Conservation (phyloP, 2,797 vertebrate genomes). For the Liparis tanakae region DNA sequence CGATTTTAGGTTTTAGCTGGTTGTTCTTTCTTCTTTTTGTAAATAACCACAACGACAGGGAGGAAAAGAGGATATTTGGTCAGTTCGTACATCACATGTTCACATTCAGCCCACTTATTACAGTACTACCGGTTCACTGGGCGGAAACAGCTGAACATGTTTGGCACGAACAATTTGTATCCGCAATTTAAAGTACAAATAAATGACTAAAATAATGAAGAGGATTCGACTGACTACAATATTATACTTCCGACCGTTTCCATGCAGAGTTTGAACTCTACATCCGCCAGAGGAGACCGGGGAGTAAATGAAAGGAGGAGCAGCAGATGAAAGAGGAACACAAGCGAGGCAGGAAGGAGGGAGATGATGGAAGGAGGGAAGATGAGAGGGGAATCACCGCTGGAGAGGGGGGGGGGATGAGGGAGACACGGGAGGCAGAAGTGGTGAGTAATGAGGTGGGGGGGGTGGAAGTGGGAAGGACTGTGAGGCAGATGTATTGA, state of each 20-base stretch:
- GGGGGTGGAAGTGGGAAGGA: conserved; percentile 37
- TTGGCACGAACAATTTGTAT: too few relatives aligned
- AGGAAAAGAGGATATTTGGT: background rate
- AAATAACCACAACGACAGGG: background rate
- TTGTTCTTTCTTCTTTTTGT: background rate
- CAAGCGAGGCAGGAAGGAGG: conserved; percentile 34
- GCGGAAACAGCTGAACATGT: background rate
- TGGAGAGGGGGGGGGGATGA: conserved; percentile 28
- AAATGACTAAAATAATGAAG: background rate
- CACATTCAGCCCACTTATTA: background rate
- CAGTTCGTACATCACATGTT: background rate
- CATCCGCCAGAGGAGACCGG: conserved; percentile 30
- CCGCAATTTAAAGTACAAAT: background rate
- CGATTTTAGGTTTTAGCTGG: background rate
- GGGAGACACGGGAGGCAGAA: conserved; percentile 32
- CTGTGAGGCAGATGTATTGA: conserved; percentile 72
- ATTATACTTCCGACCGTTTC: background rate
- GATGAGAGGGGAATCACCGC: conserved; percentile 26
- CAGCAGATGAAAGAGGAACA: conserved; percentile 40
- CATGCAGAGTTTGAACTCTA: conserved; percentile 1
- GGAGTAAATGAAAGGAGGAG: conserved; percentile 15
- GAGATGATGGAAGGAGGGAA: conserved; percentile 29
- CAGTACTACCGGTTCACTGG: background rate
- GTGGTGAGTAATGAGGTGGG: conserved; percentile 44
- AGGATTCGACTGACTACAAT: background rate